Base-by-base conservation (phyloP, 1,140 invertebrate species). In the Zaprionus tsacasi region DNA sequence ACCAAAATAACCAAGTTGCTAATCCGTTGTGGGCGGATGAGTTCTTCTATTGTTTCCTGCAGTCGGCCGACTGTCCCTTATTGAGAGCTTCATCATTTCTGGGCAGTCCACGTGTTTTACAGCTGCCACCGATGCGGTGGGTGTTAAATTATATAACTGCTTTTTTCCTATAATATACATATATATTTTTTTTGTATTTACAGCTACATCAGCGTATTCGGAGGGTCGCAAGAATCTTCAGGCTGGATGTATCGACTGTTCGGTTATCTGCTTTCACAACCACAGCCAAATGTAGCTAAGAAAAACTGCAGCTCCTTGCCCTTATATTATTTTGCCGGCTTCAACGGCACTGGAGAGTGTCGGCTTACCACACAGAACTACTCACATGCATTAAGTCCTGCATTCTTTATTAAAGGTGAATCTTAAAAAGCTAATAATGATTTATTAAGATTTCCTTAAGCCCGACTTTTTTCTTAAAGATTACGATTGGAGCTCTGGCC, bases 41-140 rank as follows among this genome's bases (percentile, higher is more conserved):
- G 82, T 93, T 98, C 79, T 91, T 98, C 4, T 93, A 96, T 79
- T 98, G 97, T 88, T 98, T 97, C 91, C 83, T 98, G 54, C 91
- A 94, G 17, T 95, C 94, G 65, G 94, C 95, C 0, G 94, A 95
- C 56, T 98, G 97, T 91, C 93, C 93, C 1, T 78, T 97, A 5
- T 95, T 97, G 54, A 92, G 92, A 45, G 94, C 95, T 30, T 93
- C 95, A 1, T 94, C 94, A 0, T 92, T 93, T 76, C 93, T 93
- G 6, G 88, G 83, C 36, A 82, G 86, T 87, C 93, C 66, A 94
- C 94, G 89, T 92, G 95, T 90, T 88, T 88, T 75, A 82, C 91
- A 58, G 1, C 36, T 88, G 13, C 91, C 91, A 13, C 91, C 91
- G 6, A 81, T 83, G 72, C 81, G 91, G 91, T 92, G 43, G 77